Evolutionary conservation across 2,888 invertebrate genomes (phyloP).

Genomic region (Limenitis camilla): DNA sequence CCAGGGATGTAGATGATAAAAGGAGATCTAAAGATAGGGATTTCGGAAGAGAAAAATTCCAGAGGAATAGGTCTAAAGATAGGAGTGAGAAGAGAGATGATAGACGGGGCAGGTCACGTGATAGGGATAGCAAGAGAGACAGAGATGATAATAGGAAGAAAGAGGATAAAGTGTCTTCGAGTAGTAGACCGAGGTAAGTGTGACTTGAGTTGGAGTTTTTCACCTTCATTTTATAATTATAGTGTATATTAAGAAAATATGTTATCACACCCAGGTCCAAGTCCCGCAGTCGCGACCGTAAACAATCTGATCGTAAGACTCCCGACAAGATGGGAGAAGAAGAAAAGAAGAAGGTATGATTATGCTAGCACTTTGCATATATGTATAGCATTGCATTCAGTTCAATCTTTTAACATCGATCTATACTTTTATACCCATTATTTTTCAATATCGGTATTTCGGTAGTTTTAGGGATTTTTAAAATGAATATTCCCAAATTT

Average conservation of each 20-base stretch:
- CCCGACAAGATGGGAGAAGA: constrained; percentile 27
- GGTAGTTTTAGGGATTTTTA: too few relatives aligned
- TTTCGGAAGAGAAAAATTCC: constrained; percentile 7
- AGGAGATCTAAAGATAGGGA: constrained; percentile 10
- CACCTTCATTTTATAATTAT: not conserved
- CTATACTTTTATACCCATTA: too few relatives aligned
- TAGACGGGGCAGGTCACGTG: constrained; percentile 24
- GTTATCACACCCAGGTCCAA: constrained; percentile 26
- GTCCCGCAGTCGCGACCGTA: constrained; percentile 35
- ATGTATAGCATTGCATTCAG: too few relatives aligned
- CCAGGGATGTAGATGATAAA: constrained; percentile 19
- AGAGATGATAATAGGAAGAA: constrained; percentile 18
- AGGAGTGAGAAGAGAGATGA: constrained; percentile 28
- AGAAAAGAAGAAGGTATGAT: constrained; percentile 51
- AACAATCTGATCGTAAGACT: constrained; percentile 26
- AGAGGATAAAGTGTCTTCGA: constrained; percentile 2
- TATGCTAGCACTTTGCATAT: too few relatives aligned
- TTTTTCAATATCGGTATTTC: too few relatives aligned
- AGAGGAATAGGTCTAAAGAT: constrained; percentile 37
- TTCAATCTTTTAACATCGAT: too few relatives aligned
- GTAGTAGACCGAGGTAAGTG: not conserved
- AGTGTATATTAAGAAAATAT: not conserved
- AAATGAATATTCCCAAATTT: too few relatives aligned
- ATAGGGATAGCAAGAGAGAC: constrained; percentile 26
- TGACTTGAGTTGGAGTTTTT: not conserved